Conservation (phyloP, 2,797 vertebrate genomes). For the Ibycter americanus region DNA sequence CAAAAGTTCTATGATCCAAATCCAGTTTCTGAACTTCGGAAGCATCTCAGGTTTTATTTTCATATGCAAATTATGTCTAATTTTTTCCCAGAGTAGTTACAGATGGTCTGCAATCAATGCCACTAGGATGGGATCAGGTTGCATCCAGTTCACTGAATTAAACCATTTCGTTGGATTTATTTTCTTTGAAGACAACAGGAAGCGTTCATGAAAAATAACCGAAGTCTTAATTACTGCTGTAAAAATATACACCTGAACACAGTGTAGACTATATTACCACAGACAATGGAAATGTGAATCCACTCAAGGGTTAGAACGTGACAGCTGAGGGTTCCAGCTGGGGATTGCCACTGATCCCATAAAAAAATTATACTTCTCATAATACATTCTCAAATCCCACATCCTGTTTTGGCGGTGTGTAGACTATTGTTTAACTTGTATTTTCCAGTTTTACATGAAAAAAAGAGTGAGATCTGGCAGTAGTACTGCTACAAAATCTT, state of each 20-base stretch:
- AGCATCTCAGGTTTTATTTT: background rate
- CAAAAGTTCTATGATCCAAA: background rate
- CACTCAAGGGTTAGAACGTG: background rate
- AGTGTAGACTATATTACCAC: fast-evolving
- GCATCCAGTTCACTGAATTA: background rate
- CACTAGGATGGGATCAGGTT: background rate
- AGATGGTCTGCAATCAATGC: background rate
- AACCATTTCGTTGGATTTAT: background rate
- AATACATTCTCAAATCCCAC: background rate
- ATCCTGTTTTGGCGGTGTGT: background rate
- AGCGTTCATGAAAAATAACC: background rate
- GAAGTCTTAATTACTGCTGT: background rate
- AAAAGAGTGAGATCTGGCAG: background rate
- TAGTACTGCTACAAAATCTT: background rate
- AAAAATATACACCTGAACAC: background rate
- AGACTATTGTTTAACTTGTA: background rate
- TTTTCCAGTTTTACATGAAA: background rate
- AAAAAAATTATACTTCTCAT: background rate
- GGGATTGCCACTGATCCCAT: background rate
- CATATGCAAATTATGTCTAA: background rate
- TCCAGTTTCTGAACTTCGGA: background rate
- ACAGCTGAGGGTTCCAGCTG: background rate
- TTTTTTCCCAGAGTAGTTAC: background rate
- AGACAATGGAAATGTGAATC: background rate
- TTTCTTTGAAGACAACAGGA: background rate